Conservation (phyloP, 2,113 vertebrate species). For the Hystrix cristata region DNA sequence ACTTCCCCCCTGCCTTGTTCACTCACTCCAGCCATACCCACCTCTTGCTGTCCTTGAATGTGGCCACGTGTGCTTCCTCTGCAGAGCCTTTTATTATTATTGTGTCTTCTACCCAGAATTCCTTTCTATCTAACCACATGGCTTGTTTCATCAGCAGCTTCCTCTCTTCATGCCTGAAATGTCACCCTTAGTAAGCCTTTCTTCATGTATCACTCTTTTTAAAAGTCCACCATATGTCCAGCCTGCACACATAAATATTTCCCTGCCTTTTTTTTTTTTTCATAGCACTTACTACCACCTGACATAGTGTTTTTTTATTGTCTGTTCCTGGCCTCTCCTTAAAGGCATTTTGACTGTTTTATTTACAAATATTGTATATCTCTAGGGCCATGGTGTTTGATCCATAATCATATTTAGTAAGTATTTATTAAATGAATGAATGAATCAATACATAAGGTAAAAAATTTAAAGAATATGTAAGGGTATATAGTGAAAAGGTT, state of each 20-base stretch:
- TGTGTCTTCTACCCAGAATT: background rate
- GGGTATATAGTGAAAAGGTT: background rate
- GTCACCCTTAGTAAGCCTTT: slow-evolving; percentile 22
- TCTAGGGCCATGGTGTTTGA: slow-evolving; percentile 4
- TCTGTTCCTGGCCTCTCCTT: slow-evolving; percentile 15
- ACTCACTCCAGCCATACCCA: background rate
- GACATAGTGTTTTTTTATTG: slow-evolving; percentile 48
- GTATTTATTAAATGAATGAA: slow-evolving; percentile 35
- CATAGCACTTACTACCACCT: background rate
- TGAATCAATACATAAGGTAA: slow-evolving; percentile 26
- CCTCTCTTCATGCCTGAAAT: slow-evolving; percentile 32
- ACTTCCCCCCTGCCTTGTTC: background rate
- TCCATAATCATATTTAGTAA: slow-evolving; percentile 31
- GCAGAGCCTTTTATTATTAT: background rate
- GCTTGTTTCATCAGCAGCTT: background rate
- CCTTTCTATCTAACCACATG: background rate
- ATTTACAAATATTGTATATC: background rate
- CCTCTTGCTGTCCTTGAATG: background rate
- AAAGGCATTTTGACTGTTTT: slow-evolving; percentile 56
- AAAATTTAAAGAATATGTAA: slow-evolving; percentile 2
- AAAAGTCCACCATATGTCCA: background rate
- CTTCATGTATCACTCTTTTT: background rate
- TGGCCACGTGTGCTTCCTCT: background rate
- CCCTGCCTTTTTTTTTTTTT: slow-evolving; percentile 6
- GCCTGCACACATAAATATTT: background rate